Base-by-base conservation (phyloP, 2,113 vertebrate genomes). In the Hypocryptadius cinnamomeus region DNA sequence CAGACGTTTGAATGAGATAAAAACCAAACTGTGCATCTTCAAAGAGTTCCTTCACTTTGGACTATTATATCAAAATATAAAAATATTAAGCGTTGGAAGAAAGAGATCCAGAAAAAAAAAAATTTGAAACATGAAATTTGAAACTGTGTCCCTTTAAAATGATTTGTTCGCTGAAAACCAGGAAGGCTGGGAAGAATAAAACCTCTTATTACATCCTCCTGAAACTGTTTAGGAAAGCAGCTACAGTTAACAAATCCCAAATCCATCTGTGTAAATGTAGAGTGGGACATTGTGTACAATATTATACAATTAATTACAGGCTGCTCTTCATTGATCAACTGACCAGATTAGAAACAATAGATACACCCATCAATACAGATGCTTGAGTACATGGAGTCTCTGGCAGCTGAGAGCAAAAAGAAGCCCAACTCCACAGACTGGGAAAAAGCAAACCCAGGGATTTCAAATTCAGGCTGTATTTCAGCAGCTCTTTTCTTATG, bases 321-420 rank as follows among this genome's bases (percentile, higher is more conserved):
- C 87, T 77, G 90, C 13, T 71, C 69, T 53, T 69, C 83, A 95
- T 90, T 31, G 96, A 96, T 87, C 87, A 63, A 9, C 85, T 56
- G 85, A 89, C 81, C 87, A 94, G 87, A 95, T 96, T 95, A 94
- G 93, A 89, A 94, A 95, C 89, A 96, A 92, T 7, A 93, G 92
- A 90, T 82, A 9, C 2, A 24, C 33, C 50, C 86, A 60, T 93
- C 85, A 39, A 95, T 87, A 72, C 0, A 47, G 77, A 88, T 64
- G 80, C 57, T 90, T 3, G 23, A 89, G 81, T 9, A 71, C 50
- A 20, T 4, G 4, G 84, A 66, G 54, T 16, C 42, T 40, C 31
- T 8, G 70, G 50, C 45, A 59, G 51, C n/a, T 28, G 73, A 39
- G 70, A 48, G 33, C 71, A 74, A 22, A 66, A 39, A 45, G 40